These are phyloP conservation scores for Diplodus sargus DNA, from an alignment of 2,797 vertebrate genomes.

Conservation along the genomic window DNA sequence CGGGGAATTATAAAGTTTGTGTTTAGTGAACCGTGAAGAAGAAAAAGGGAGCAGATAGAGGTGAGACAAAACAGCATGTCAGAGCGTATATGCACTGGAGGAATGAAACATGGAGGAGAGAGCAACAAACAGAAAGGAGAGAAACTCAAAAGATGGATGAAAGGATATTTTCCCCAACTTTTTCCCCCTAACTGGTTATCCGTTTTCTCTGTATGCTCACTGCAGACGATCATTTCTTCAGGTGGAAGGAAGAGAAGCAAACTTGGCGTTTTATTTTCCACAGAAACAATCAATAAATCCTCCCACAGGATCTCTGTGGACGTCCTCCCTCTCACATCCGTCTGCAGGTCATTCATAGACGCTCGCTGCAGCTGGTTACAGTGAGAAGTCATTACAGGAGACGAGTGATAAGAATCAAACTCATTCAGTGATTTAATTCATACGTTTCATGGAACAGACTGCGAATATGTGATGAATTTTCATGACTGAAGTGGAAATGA, in stretches of 20 bases:
- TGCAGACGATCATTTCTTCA: slow-evolving; percentile 24
- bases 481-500: background rate
- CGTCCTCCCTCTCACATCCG: slow-evolving; percentile 4
- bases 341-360: background rate
- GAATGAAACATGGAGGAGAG: slow-evolving; percentile 2
- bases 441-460: background rate
- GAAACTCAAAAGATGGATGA: background rate
- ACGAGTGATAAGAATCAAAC: background rate
- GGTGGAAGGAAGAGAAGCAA: background rate
- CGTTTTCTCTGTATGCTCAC: slow-evolving; percentile 13
- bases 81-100: slow-evolving; percentile 5
- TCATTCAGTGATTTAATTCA: background rate
- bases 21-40: slow-evolving; percentile 54
- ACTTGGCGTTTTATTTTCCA: slow-evolving; percentile 21
- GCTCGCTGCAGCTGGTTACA: slow-evolving; percentile 13
- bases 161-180: background rate
- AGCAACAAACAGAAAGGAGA: slow-evolving; percentile 19
- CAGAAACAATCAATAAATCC: slow-evolving; percentile 37
- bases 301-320: slow-evolving; percentile 24
- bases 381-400: slow-evolving; percentile 21
- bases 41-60: slow-evolving; percentile 29
- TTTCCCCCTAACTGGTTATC: slow-evolving; percentile 17
- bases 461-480: background rate
- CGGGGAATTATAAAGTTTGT: slow-evolving; percentile 58
- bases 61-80: slow-evolving; percentile 5